phyloP scores from a whole-genome alignment of 37 sponge, comb jelly and placozoan genomes.

The Beroe ovata region DNA sequence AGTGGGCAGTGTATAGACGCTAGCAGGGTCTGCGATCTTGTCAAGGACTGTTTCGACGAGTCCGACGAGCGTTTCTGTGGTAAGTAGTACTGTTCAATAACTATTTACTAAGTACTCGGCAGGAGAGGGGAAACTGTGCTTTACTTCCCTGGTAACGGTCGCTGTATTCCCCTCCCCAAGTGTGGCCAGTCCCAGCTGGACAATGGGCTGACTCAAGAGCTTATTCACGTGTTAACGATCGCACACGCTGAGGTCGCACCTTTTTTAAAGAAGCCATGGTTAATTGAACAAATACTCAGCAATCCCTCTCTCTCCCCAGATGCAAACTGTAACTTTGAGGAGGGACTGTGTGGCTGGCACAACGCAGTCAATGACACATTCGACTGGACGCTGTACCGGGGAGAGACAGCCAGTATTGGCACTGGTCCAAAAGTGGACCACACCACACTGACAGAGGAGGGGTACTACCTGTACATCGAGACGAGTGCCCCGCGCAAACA shows the following conservation, averaged over 20 bases:
- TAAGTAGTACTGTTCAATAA: too few relatives aligned
- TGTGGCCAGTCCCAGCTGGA: not conserved
- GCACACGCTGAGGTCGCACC: too few relatives aligned
- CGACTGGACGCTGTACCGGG: constrained; percentile 68
- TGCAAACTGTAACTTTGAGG: constrained; percentile 67
- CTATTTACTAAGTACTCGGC: not conserved
- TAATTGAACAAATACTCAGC: too few relatives aligned
- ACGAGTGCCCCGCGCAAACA: constrained; percentile 29
- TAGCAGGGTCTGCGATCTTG: constrained; percentile 29
- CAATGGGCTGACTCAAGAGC: too few relatives aligned
- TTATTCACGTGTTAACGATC: too few relatives aligned
- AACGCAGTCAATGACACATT: constrained; percentile 43
- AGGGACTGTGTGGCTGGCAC: constrained; percentile 69
- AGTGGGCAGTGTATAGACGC: constrained; percentile 44
- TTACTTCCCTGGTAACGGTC: not conserved
- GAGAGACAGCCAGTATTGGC: constrained; percentile 60
- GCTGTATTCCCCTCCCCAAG: not conserved
- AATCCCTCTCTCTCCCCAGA: not conserved
- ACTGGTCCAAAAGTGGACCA: constrained; percentile 69
- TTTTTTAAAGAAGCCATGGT: too few relatives aligned
- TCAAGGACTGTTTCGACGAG: constrained; percentile 56
- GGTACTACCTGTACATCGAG: constrained; percentile 69
- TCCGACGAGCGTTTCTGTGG: constrained; percentile 66
- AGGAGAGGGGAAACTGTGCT: not conserved
- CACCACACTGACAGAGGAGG: constrained; percentile 65